Conservation (phyloP, 1,140 invertebrate genomes). For the Drosophila tsacasi region DNA sequence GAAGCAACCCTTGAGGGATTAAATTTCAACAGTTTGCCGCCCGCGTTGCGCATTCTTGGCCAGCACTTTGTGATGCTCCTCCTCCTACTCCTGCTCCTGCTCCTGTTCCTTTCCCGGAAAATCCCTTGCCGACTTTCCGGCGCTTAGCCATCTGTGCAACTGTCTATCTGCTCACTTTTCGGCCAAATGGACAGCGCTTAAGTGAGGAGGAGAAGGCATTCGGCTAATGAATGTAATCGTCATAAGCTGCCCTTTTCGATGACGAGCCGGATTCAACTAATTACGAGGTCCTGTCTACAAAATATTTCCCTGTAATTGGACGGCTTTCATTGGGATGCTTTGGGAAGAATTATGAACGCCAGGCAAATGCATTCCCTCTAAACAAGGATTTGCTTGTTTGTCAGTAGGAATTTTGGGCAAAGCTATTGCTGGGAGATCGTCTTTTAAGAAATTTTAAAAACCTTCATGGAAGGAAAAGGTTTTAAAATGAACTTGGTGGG, state of each 20-base stretch:
- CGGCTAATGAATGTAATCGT: slow-evolving; percentile 81
- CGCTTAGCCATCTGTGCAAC: slow-evolving; percentile 54
- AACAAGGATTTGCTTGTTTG: slow-evolving; percentile 7
- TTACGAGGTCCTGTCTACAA: slow-evolving; percentile 46
- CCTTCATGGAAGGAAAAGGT: background rate
- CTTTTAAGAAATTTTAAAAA: background rate
- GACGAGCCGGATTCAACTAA: slow-evolving; percentile 29
- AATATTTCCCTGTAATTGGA: slow-evolving; percentile 71
- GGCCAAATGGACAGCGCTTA: slow-evolving; percentile 32
- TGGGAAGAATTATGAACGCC: slow-evolving; percentile 52
- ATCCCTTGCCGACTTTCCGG: slow-evolving; percentile 64
- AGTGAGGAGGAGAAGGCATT: slow-evolving; percentile 44
- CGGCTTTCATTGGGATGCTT: slow-evolving; percentile 12
- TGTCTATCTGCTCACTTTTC: slow-evolving; percentile 21
- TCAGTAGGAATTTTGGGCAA: too few relatives aligned
- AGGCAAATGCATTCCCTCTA: slow-evolving; percentile 49
- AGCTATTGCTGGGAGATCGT: background rate
- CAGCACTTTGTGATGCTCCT: slow-evolving; percentile 50
- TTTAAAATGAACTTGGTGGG: background rate
- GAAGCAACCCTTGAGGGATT: slow-evolving; percentile 83
- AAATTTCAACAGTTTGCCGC: slow-evolving; percentile 79
- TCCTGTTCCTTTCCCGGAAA: slow-evolving; percentile 39
- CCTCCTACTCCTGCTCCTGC: slow-evolving; percentile 26
- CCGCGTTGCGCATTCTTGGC: slow-evolving; percentile 77
- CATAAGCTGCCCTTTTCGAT: slow-evolving; percentile 69